phyloP scores from a whole-genome alignment of 1,140 invertebrate genomes.

The Drosophila grimshawi region DNA sequence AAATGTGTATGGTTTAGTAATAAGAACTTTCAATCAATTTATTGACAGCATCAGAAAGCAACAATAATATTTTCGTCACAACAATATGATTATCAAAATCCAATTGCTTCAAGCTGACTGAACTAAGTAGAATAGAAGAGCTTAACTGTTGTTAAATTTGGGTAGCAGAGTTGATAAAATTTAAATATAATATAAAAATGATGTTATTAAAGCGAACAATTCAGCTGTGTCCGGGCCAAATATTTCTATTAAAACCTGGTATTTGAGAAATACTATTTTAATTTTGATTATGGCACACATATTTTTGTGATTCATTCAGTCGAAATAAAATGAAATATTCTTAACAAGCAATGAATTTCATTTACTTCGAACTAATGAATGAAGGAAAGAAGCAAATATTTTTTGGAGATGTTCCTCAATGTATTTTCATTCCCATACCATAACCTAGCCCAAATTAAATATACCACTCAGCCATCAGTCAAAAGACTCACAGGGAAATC shows the following conservation, averaged over 20 bases:
- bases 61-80: conserved; percentile 1
- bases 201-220: too few species aligned
- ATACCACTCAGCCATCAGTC: neutral
- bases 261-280: neutral
- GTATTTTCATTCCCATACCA: neutral
- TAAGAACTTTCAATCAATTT: neutral
- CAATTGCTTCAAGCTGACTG: conserved; percentile 16
- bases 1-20: neutral
- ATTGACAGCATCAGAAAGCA: neutral
- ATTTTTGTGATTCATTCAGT: neutral
- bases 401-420: neutral
- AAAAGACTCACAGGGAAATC: conserved; percentile 41
- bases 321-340: neutral
- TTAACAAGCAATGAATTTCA: neutral
- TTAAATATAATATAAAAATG: too few species aligned
- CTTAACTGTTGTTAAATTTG: neutral
- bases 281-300: neutral
- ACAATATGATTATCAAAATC: conserved; percentile 18
- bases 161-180: neutral
- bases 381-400: neutral
- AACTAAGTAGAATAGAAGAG: conserved; percentile 8
- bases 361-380: neutral
- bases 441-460: neutral
- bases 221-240: too few species aligned
- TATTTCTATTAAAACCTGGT: neutral